A percentile compares a stretch with the other conserved stretches of the same genome.
Evolutionary conservation across 2,797 vertebrate species (phyloP).

Genomic region (Heteromormyrus szaboi): DNA sequence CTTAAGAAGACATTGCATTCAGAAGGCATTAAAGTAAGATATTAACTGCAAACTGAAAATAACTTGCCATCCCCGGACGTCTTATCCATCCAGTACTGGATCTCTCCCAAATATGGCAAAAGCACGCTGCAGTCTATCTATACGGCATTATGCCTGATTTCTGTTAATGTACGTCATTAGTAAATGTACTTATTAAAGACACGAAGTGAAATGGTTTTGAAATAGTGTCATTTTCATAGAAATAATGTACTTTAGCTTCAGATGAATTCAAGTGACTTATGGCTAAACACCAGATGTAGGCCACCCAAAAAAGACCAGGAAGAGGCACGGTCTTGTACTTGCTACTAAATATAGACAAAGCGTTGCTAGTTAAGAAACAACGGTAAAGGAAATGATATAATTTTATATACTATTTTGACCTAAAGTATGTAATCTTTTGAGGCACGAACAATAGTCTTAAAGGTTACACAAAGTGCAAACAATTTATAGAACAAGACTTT

Average conservation of each 20-base stretch:
- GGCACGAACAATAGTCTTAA: background rate
- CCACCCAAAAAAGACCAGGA: background rate
- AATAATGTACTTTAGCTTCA: background rate
- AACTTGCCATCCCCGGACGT: background rate
- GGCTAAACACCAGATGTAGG: background rate
- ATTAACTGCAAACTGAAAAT: background rate
- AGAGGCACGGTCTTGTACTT: background rate
- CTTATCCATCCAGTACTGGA: background rate
- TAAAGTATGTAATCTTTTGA: background rate
- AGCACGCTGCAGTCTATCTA: background rate
- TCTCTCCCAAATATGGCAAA: background rate
- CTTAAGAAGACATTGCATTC: background rate
- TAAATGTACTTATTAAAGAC: background rate
- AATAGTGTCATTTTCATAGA: background rate
- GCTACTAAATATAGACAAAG: background rate
- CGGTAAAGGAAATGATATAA: background rate
- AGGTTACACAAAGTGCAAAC: background rate
- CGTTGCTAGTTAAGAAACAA: background rate
- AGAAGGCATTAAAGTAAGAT: background rate
- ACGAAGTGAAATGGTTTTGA: background rate
- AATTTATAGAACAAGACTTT: background rate
- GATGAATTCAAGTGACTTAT: background rate
- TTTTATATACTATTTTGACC: background rate
- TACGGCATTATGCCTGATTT: background rate
- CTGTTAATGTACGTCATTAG: background rate